Percentiles rank a stretch among this genome's conserved stretches.
phyloP scores from a whole-genome alignment of 2,888 invertebrate species.

The Heliconius hortense region DNA sequence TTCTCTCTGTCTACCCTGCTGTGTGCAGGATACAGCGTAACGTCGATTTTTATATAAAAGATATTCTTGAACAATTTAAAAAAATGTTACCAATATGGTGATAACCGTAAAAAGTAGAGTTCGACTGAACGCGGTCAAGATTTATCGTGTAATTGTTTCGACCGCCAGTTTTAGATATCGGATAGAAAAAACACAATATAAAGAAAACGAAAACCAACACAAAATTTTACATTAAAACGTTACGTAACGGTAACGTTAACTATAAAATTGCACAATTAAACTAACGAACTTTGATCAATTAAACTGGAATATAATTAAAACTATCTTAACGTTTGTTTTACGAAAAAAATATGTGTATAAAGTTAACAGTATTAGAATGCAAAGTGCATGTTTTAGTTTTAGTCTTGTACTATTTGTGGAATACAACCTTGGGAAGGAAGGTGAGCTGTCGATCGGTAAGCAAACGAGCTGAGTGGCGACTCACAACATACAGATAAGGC shows the following conservation, averaged over 20 bases:
- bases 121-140: conserved; percentile 66
- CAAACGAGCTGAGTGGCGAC: conserved; percentile 66
- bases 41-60: not conserved
- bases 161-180: conserved; percentile 60
- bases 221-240: conserved; percentile 44
- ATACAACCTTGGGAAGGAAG: conserved; percentile 54
- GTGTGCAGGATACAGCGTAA: too few species aligned
- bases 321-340: conserved; percentile 34
- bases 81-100: conserved; percentile 65
- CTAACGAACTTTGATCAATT: too few species aligned
- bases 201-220: conserved; percentile 53
- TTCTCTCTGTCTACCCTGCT: too few species aligned
- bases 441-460: conserved; percentile 55
- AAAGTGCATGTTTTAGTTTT: conserved; percentile 25
- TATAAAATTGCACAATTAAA: not conserved
- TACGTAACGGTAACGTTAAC: not conserved
- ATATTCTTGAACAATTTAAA: conserved; percentile 47
- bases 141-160: conserved; percentile 58
- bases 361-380: conserved; percentile 36
- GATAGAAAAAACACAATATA: conserved; percentile 56
- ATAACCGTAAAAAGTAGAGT: conserved; percentile 70
- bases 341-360: conserved; percentile 40
- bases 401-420: conserved; percentile 39
- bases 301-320: conserved; percentile 1
- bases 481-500: conserved; percentile 67